phyloP scores from a whole-genome alignment of 30 jellyfish, hydroid and myxozoan species.

The Aurelia coerulea region DNA sequence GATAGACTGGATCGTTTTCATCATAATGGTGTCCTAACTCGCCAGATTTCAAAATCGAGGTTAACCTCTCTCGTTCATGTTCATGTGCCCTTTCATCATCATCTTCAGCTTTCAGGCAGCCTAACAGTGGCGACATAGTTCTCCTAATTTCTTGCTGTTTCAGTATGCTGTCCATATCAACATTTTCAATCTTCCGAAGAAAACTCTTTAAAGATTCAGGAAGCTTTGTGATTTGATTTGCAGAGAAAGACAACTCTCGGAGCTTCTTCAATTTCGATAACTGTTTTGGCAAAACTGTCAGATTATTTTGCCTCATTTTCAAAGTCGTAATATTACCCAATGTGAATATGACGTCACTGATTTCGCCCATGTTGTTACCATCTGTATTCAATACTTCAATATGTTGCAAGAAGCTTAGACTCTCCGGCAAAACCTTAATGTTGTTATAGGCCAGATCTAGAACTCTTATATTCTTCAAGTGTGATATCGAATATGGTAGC shows the following conservation, averaged over 20 bases:
- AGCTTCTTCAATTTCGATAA: constrained; percentile 43
- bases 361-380: constrained; percentile 36
- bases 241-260: constrained; percentile 40
- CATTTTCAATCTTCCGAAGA: constrained; percentile 21
- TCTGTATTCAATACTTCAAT: constrained; percentile 33
- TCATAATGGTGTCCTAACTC: neutral
- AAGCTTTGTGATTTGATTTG: constrained; percentile 19
- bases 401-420: constrained; percentile 33
- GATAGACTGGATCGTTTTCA: constrained; percentile 59
- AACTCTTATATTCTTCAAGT: constrained; percentile 32
- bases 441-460: constrained; percentile 56
- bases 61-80: neutral
- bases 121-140: constrained; percentile 20
- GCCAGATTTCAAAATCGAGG: too few relatives aligned
- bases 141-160: constrained; percentile 1
- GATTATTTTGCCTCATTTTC: constrained; percentile 21
- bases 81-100: neutral
- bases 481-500: constrained; percentile 60
- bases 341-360: constrained; percentile 21
- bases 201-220: constrained; percentile 41
- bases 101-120: constrained; percentile 35
- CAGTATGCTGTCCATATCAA: constrained; percentile 29
- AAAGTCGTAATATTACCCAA: constrained; percentile 29
- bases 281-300: constrained; percentile 43
- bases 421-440: constrained; percentile 61